Conservation (phyloP, 1,140 invertebrate genomes). For the Drosophila erecta region DNA sequence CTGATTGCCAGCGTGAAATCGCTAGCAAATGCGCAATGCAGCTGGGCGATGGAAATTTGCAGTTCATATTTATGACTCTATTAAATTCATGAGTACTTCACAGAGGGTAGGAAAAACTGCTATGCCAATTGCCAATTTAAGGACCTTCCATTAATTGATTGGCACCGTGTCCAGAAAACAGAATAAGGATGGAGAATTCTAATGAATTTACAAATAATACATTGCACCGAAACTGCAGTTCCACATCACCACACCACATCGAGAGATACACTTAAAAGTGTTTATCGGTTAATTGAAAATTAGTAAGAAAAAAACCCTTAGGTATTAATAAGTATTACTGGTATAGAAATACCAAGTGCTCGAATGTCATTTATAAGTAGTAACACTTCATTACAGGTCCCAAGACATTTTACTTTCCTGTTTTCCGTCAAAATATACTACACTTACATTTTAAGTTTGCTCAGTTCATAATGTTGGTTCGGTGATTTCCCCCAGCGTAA, state of each 20-base stretch:
- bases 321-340: no score
- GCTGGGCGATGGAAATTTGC: slow-evolving; percentile 63
- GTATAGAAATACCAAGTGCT: no score
- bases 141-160: slow-evolving; percentile 48
- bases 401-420: not conserved
- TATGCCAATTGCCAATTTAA: slow-evolving; percentile 16
- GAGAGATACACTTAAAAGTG: not conserved
- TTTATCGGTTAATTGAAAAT: not conserved
- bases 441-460: not conserved
- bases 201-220: slow-evolving; percentile 28
- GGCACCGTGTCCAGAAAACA: slow-evolving; percentile 55
- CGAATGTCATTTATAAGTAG: not conserved
- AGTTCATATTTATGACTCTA: slow-evolving; percentile 75
- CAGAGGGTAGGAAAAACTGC: slow-evolving; percentile 24
- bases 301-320: not conserved
- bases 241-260: not conserved
- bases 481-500: slow-evolving; percentile 1
- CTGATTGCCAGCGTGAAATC: slow-evolving; percentile 68
- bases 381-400: no score
- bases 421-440: not conserved
- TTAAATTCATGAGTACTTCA: slow-evolving; percentile 48
- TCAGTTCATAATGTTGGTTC: not conserved
- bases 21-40: slow-evolving; percentile 61
- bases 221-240: slow-evolving; percentile 1
- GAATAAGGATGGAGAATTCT: slow-evolving; percentile 27